A percentile compares a stretch with the other conserved stretches of the same genome.
phyloP scores from a whole-genome alignment of 1,140 invertebrate species.

The Gryllus bimaculatus region DNA sequence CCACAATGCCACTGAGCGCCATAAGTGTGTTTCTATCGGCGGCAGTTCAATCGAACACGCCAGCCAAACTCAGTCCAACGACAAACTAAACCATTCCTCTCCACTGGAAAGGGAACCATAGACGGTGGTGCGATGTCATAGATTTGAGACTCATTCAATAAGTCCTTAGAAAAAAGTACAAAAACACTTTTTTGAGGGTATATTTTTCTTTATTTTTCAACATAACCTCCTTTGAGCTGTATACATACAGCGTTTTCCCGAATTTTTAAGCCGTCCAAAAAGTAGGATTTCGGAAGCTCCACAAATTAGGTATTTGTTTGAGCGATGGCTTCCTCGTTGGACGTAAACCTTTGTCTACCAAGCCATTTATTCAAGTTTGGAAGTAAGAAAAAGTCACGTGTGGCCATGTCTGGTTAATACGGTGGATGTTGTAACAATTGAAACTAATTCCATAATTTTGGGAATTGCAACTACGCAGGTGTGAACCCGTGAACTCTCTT shows the following conservation, averaged over 20 bases:
- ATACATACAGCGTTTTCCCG: slow-evolving; percentile 23
- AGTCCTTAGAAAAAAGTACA: neutral
- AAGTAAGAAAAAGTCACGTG: slow-evolving; percentile 35
- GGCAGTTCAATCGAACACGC: too few relatives aligned
- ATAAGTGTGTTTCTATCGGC: too few relatives aligned
- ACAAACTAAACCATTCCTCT: too few relatives aligned
- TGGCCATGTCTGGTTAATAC: slow-evolving; percentile 36
- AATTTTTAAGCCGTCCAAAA: slow-evolving; percentile 23
- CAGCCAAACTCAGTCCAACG: too few relatives aligned
- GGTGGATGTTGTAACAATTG: slow-evolving; percentile 37
- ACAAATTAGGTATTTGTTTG: slow-evolving; percentile 24
- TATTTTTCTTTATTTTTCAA: slow-evolving; percentile 18
- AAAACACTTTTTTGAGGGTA: neutral
- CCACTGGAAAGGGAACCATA: too few relatives aligned
- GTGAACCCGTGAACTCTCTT: slow-evolving; percentile 29
- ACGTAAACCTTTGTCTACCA: slow-evolving; percentile 17
- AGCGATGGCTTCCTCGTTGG: neutral
- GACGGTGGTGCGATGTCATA: too few relatives aligned
- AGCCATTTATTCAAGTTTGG: slow-evolving; percentile 19
- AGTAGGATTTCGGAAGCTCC: slow-evolving; percentile 22
- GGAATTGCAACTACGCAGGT: slow-evolving; percentile 26
- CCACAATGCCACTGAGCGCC: too few relatives aligned
- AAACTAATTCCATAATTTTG: slow-evolving; percentile 33
- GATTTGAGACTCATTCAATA: neutral
- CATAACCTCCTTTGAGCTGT: slow-evolving; percentile 20